Evolutionary conservation across 2,113 vertebrate genomes (phyloP), one percentile per base, ranked within the genome.

Genomic region (Alaudala cheleensis): DNA sequence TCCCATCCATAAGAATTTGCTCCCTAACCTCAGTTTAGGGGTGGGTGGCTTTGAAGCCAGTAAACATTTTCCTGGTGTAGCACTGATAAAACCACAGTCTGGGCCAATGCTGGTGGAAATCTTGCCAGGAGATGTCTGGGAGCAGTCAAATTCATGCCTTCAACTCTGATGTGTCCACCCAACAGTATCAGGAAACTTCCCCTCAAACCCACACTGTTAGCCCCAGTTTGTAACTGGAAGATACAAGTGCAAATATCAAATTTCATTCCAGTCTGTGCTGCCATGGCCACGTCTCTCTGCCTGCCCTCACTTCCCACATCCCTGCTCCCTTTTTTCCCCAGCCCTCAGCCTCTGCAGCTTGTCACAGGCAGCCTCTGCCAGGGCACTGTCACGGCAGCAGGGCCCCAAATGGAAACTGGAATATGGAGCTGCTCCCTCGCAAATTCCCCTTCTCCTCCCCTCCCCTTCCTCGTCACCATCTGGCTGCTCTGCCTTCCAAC

Each of bases 401-500:
- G 49, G 65, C 42, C 73, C 57, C 81, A 51, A 14, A 71, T 25
- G 39, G 54, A 44, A 90, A 72, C 22, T 29, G 66, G 77, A 91
- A 81, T 25, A 44, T 1, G 33, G 51, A 89, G 81, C 71, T 6
- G 13, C 74, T 86, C 66, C 78, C 61, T 86, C 90, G 23, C 67
- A 42, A 90, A 37, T 16, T 69, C 88, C 60, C 37, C n/a, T 71
- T 80, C 37, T 57, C 47, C 67, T 65, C 58, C 62, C 66, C 71
- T 90, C 58, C 70, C 71, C 12, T 85, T 14, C 81, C 45, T 51
- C 62, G n/a, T 73, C 72, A 77, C 96, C 91, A 90, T 83, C 87
- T 93, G 88, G 33, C 76, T 70, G 56, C 34, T 83, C 54, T 74
- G 64, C 94, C 78, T 92, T 90, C 87, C 94, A 85, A 61, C 67